Conservation (phyloP, 30 jellyfish, hydroid and myxozoan species). For the Hydra vulgaris region DNA sequence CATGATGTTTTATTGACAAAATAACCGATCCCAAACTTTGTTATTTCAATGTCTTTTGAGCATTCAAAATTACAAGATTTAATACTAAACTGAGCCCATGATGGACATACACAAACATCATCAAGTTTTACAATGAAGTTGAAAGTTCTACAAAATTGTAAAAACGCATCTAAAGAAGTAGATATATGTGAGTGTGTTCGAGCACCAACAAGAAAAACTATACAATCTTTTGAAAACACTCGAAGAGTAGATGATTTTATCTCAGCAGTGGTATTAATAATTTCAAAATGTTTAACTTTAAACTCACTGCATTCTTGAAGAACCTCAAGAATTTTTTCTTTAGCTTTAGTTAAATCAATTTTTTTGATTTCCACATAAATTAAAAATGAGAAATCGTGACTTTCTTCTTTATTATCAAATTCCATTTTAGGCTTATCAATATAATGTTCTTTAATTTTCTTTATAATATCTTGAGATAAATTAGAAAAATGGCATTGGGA, state of each 20-base stretch:
- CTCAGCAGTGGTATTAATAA: constrained; percentile 16
- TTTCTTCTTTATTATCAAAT: not conserved
- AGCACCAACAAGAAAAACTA: constrained; percentile 37
- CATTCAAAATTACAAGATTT: not conserved
- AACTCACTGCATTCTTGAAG: constrained; percentile 34
- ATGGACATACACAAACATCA: not conserved
- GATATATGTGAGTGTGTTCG: not conserved
- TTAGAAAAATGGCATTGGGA: constrained; percentile 25
- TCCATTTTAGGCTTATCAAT: not conserved
- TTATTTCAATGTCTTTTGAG: not conserved
- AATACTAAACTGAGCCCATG: constrained; percentile 6
- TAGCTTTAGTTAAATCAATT: not conserved
- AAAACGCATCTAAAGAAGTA: not conserved
- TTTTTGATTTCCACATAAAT: constrained; percentile 1
- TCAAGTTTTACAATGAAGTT: not conserved
- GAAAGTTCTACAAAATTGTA: constrained; percentile 10
- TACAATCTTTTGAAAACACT: constrained; percentile 23
- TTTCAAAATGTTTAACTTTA: constrained; percentile 26
- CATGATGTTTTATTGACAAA: constrained; percentile 9
- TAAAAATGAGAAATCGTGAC: constrained; percentile 8
- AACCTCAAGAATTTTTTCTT: constrained; percentile 26
- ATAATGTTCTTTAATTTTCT: constrained; percentile 12
- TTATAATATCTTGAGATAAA: constrained; percentile 28
- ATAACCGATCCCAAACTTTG: constrained; percentile 16
- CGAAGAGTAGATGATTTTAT: constrained; percentile 30